Evolutionary conservation across 2,888 invertebrate genomes (phyloP), one percentile per base, ranked within the genome.

Genomic region (Candidula unifasciata): DNA sequence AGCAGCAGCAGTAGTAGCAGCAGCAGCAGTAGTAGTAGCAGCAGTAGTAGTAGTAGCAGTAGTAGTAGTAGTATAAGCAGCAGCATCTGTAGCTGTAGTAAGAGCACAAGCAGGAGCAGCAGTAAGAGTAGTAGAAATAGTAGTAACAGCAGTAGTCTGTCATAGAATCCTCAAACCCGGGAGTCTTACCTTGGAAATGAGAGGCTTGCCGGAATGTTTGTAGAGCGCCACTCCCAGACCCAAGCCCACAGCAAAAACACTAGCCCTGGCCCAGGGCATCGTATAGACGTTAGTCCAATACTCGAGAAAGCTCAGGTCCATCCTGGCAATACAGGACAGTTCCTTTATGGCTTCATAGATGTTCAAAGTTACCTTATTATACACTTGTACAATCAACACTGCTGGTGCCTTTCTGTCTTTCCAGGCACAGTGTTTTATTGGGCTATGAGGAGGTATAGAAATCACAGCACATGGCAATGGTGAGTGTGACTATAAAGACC

Each of bases 201-300:
- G 18, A 3, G 54, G 54, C 3, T 52, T 30, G 24, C 44, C 60
- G 30, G n/a, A 5, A 44, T 71, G 30, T 5, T 81, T 35, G 24
- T 66, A 35, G 13, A 84, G 35, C 21, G 35, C 8, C 0, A 84
- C 80, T 35, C 68, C 76, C 10, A 94, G 73, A 10, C 94, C 60
- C 66, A 91, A 88, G n/a, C 94, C 94, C 35, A 94, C 89, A 30
- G 93, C 91, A 89, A 94, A 94, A 10, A 94, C 93, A 16, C 92
- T 91, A 60, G 94, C 93, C 44, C 94, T 90, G 79, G 93, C 92
- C 92, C 94, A 95, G 5, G 94, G 94, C 74, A 92, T 92, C n/a
- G 93, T 92, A 89, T 94, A 95, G 21, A 91, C 90, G 27, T 90
- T 85, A 37, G 89, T 87, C 90, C 90, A 91, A 85, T 89, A 91